Evolutionary conservation across 2,797 vertebrate species (phyloP).

Genomic region (Sus cebifrons): DNA sequence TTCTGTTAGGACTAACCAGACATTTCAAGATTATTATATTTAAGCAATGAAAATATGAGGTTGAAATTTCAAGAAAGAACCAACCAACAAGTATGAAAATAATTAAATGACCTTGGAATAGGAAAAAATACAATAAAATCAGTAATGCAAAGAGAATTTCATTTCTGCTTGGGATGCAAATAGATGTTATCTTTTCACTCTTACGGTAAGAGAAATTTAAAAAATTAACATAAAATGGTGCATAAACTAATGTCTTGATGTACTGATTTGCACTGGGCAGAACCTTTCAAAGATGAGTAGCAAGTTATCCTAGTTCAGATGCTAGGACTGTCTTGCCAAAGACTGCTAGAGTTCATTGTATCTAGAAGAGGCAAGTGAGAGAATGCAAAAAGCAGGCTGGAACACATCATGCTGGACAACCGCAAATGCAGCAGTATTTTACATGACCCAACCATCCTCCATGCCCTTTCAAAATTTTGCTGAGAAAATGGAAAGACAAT

Average conservation of each 20-base stretch:
- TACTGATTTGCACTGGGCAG: background rate
- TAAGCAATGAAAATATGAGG: background rate
- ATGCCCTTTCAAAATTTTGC: too few species aligned
- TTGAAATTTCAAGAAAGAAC: background rate
- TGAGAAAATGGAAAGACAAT: too few species aligned
- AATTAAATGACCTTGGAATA: background rate
- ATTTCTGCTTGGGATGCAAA: background rate
- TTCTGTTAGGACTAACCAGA: background rate
- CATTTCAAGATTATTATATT: background rate
- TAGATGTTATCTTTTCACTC: background rate
- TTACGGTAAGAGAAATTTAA: background rate
- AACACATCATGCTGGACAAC: too few species aligned
- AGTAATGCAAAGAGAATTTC: background rate
- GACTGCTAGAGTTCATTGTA: background rate
- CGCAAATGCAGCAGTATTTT: too few species aligned
- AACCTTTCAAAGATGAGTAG: background rate
- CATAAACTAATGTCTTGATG: background rate
- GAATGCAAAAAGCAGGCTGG: background rate
- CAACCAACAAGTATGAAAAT: background rate
- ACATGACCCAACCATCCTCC: too few species aligned
- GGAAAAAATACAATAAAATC: background rate
- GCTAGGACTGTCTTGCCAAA: background rate
- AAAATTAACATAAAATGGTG: background rate
- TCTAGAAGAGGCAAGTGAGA: background rate
- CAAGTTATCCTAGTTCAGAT: background rate